Percentiles rank a stretch among this genome's conserved stretches.
phyloP scores from a whole-genome alignment of 2,797 vertebrate genomes.

The Myotis myotis region DNA sequence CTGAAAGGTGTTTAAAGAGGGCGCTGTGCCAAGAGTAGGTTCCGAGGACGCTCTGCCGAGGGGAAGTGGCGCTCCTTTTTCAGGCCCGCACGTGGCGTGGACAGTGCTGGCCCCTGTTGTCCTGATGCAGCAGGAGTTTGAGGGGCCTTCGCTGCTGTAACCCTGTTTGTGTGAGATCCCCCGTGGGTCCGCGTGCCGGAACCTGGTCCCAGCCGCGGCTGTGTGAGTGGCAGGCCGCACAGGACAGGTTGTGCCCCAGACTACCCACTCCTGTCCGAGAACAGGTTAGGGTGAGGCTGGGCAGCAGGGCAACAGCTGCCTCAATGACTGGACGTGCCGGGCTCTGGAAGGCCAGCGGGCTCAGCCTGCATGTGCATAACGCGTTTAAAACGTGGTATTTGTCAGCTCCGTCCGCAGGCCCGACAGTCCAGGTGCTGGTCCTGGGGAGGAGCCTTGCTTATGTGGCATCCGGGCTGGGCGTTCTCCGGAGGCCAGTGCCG shows the following conservation, averaged over 20 bases:
- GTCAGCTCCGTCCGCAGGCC: background rate
- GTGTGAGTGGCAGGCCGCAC: slow-evolving; percentile 31
- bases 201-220: slow-evolving; percentile 64
- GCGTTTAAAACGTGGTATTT: slow-evolving; percentile 21
- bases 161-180: background rate
- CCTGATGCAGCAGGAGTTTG: slow-evolving; percentile 19
- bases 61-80: slow-evolving; percentile 43
- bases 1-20: background rate
- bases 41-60: background rate
- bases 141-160: background rate
- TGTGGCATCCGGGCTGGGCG: no score
- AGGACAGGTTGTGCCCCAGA: slow-evolving; percentile 62
- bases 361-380: slow-evolving; percentile 55
- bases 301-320: slow-evolving; percentile 46
- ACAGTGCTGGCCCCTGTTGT: background rate
- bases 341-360: background rate
- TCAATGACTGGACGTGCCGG: slow-evolving; percentile 61
- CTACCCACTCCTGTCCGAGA: slow-evolving; percentile 55
- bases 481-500: background rate
- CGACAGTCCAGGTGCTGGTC: slow-evolving; percentile 8
- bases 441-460: background rate
- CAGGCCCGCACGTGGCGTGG: background rate
- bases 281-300: slow-evolving; percentile 58
- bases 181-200: slow-evolving; percentile 63
- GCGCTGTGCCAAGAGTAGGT: background rate